Conservation (phyloP, 2,888 invertebrate genomes). For the Trisateles emortualis region DNA sequence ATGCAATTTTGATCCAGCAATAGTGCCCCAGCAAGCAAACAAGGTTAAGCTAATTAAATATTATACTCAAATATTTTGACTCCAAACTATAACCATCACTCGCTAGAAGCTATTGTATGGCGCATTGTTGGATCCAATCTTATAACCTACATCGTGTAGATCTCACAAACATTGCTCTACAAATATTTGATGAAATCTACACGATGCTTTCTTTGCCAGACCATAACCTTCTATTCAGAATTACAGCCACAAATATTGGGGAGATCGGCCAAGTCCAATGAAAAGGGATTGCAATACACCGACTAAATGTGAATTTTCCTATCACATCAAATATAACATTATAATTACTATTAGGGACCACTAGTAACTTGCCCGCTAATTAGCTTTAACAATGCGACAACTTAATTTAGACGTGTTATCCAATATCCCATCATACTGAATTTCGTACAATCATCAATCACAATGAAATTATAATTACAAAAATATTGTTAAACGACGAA, state of each 20-base stretch:
- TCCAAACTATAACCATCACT: slow-evolving; percentile 35
- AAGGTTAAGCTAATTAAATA: slow-evolving; percentile 25
- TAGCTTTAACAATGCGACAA: slow-evolving; percentile 78
- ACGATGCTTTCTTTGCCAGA: slow-evolving; percentile 41
- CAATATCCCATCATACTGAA: slow-evolving; percentile 64
- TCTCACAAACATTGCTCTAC: slow-evolving; percentile 24
- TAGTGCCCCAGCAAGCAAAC: slow-evolving; percentile 46
- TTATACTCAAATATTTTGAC: slow-evolving; percentile 33
- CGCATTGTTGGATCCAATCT: slow-evolving; percentile 50
- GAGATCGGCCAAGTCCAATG: slow-evolving; percentile 72
- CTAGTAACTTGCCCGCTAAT: slow-evolving; percentile 70
- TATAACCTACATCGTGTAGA: slow-evolving; percentile 30
- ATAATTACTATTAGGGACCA: slow-evolving; percentile 76
- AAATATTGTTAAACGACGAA: slow-evolving; percentile 53
- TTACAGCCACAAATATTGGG: slow-evolving; percentile 61
- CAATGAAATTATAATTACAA: slow-evolving; percentile 45
- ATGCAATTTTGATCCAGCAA: slow-evolving; percentile 66
- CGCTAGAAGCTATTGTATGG: slow-evolving; percentile 46
- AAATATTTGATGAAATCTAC: slow-evolving; percentile 29
- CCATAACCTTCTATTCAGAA: slow-evolving; percentile 51
- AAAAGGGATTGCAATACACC: slow-evolving; percentile 76
- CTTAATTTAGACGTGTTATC: slow-evolving; percentile 74
- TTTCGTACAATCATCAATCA: slow-evolving; percentile 63
- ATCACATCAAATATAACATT: slow-evolving; percentile 82
- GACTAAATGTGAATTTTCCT: slow-evolving; percentile 74